Evolutionary conservation across 2,888 invertebrate species (phyloP).

Genomic region (Limenitis camilla): DNA sequence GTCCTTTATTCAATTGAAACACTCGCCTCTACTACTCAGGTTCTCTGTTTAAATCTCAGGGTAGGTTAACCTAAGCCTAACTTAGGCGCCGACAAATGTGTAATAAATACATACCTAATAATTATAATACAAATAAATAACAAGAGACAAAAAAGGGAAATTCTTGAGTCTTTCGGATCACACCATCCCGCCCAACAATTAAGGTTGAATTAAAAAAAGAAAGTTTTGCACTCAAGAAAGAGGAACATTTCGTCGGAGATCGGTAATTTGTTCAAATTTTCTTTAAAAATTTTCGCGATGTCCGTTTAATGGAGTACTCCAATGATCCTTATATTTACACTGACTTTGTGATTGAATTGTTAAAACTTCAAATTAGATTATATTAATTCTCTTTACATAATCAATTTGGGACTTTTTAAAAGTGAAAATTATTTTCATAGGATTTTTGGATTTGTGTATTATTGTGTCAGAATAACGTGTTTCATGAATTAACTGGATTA

Average conservation of each 20-base stretch:
- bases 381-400: conserved; percentile 34
- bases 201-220: conserved; percentile 54
- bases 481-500: too few relatives aligned
- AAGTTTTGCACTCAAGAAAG: conserved; percentile 58
- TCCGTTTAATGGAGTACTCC: conserved; percentile 61
- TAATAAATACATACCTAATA: too few relatives aligned
- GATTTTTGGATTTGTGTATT: not conserved
- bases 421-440: not conserved
- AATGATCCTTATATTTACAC: conserved; percentile 50
- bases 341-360: conserved; percentile 51
- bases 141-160: too few relatives aligned
- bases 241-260: conserved; percentile 41
- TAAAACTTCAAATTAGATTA: conserved; percentile 43
- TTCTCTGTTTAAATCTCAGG: too few relatives aligned
- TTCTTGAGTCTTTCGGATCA: conserved; percentile 22
- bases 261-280: conserved; percentile 68
- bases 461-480: too few relatives aligned
- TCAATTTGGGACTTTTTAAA: conserved; percentile 5
- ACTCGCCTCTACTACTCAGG: too few relatives aligned
- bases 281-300: conserved; percentile 58
- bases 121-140: too few relatives aligned
- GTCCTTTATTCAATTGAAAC: too few relatives aligned
- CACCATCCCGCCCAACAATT: conserved; percentile 52
- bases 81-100: too few relatives aligned
- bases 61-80: too few relatives aligned